Evolutionary conservation across 2,113 vertebrate species (phyloP).

Genomic region (Abramis brama): DNA sequence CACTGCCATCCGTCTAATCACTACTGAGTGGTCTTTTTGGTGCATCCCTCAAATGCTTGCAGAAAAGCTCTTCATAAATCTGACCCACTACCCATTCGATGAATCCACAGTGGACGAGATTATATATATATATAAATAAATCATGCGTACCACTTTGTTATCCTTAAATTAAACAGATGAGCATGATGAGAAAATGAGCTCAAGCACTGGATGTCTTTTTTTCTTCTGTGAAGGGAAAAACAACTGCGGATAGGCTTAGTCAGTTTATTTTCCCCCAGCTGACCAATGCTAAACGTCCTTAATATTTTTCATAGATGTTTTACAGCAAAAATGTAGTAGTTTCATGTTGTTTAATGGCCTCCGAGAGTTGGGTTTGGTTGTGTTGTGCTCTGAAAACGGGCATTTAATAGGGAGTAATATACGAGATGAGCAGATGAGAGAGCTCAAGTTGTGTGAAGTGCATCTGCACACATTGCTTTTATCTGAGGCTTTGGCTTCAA

Average conservation of each 20-base stretch:
- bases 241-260: neutral
- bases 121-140: slow-evolving; percentile 3
- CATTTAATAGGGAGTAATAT: neutral
- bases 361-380: neutral
- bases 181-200: slow-evolving; percentile 24
- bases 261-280: neutral
- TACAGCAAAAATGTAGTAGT: neutral
- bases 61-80: neutral
- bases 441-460: neutral
- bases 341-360: slow-evolving; percentile 7
- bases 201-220: neutral
- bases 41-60: slow-evolving; percentile 9
- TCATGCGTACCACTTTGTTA: neutral
- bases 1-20: neutral
- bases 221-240: neutral
- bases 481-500: slow-evolving; percentile 14
- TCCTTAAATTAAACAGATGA: neutral
- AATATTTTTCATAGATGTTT: neutral
- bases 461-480: neutral
- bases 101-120: slow-evolving; percentile 18
- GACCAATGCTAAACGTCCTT: neutral
- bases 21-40: neutral
- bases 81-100: neutral
- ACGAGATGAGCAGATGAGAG: neutral
- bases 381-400: neutral